A percentile compares a stretch with the other conserved stretches of the same genome.
Conservation (phyloP, 1,140 invertebrate species). For the Rhyacophila brunnea region DNA sequence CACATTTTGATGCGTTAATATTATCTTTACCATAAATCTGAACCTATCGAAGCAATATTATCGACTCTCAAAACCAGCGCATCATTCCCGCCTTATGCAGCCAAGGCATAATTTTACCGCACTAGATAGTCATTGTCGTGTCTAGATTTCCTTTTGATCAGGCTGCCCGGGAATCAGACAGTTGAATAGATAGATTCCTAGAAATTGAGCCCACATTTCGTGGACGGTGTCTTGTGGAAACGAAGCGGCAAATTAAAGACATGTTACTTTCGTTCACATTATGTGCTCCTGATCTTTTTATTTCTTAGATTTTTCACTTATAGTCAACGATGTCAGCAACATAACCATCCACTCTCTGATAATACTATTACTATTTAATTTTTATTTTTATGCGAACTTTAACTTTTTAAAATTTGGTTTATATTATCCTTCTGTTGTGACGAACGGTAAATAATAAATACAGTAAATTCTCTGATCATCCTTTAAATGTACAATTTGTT, state of each 20-base stretch:
- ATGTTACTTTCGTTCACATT: conserved; percentile 34
- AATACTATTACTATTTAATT: too few species aligned
- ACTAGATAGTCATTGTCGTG: conserved; percentile 6
- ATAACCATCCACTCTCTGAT: too few species aligned
- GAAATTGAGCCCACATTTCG: conserved; percentile 20
- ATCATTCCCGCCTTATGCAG: conserved; percentile 12
- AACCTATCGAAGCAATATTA: too few species aligned
- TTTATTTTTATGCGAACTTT: too few species aligned
- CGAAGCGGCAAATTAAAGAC: conserved; percentile 32
- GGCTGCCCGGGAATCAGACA: conserved; percentile 8
- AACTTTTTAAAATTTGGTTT: too few species aligned
- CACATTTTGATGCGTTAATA: too few species aligned
- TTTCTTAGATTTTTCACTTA: conserved; percentile 3
- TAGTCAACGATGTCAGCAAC: too few species aligned
- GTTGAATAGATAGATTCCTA: conserved; percentile 30
- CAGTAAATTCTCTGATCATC: too few species aligned
- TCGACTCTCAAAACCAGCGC: not conserved
- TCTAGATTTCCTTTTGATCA: conserved; percentile 19
- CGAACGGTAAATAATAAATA: too few species aligned
- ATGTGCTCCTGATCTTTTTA: conserved; percentile 7
- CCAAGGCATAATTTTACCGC: conserved; percentile 8
- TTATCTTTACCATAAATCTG: too few species aligned
- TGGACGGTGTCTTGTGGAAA: conserved; percentile 11
- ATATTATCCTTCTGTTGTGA: too few species aligned
- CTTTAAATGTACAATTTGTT: too few species aligned